phyloP scores from a whole-genome alignment of 2,113 vertebrate species.

The Buteo buteo region DNA sequence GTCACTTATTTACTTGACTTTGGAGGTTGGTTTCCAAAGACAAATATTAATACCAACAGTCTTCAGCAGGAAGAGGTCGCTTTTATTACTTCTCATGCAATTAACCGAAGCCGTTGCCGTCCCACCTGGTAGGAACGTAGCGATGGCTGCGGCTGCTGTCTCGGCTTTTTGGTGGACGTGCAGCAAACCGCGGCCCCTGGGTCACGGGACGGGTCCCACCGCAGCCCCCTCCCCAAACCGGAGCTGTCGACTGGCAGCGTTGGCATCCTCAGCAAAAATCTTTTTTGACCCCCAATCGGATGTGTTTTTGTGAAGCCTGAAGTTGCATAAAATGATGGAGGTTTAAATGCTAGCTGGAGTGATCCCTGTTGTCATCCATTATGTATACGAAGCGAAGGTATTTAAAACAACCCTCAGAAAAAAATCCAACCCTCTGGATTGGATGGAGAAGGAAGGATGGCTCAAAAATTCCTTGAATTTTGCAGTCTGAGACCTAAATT shows the following conservation, averaged over 20 bases:
- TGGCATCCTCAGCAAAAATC: background rate
- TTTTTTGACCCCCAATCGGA: background rate
- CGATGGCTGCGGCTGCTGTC: fast-evolving
- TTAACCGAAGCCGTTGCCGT: background rate
- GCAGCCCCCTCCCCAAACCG: fast-evolving
- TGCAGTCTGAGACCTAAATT: background rate
- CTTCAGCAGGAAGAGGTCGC: background rate
- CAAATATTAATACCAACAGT: background rate
- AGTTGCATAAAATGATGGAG: background rate
- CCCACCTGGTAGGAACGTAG: background rate
- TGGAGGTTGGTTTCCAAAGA: background rate
- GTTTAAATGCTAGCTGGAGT: background rate
- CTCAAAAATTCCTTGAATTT: background rate
- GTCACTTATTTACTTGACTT: background rate
- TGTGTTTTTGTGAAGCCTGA: background rate
- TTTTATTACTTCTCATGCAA: background rate
- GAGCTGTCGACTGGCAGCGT: background rate
- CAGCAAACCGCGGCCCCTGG: background rate
- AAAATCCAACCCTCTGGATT: background rate
- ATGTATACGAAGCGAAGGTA: fast-evolving
- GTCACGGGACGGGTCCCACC: fast-evolving
- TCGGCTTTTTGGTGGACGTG: fast-evolving
- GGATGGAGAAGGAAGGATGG: background rate
- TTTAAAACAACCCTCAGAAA: background rate
- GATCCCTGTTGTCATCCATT: background rate